Evolutionary conservation across 2,888 invertebrate genomes (phyloP), one percentile per base, ranked within the genome.

Genomic region (Tholera decimalis): DNA sequence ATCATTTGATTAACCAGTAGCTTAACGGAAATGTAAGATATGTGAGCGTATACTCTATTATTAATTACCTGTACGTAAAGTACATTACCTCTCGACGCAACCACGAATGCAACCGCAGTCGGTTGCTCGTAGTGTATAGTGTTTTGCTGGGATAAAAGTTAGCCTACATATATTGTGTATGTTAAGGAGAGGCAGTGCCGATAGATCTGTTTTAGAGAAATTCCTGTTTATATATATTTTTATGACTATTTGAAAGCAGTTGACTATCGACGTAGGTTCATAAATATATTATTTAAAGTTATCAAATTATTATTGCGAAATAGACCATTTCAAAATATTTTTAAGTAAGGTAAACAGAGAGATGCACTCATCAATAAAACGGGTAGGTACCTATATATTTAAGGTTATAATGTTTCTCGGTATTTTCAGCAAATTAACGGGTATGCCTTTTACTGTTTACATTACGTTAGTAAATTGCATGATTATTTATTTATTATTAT

Each of bases 381-480:
- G n/a, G n/a, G 20, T 11, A 13, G n/a, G 1, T 24, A 20, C 1
- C 15, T 28, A 18, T 3, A 20, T 11, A 41, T 2, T 20, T 20
- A 24, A 33, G 41, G 26, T 22, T 0, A 22, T 26, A n/a, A 0
- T 1, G 18, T 26, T 26, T 13, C 3, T 63, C 5, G 0, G 0
- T 3, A 9, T 28, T 67, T 67, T 44, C 5, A 20, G 2, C 30
- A 41, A 57, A 18, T 26, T 15, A 47, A 64, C 54, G 49, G 50
- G 8, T 58, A n/a, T 57, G 7, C 49, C 28, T 39, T 57, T 53
- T 47, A 20, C 49, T 57, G 47, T 39, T 11, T 5, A 39, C 41
- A 63, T 66, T n/a, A n/a, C 50, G 69, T 77, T 77, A 55, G 9
- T 7, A 54, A 62, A 60, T 9, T 11, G 22, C 49, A 67, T 56